These are phyloP conservation scores for Oncorhynchus tshawytscha DNA, from an alignment of 2,113 vertebrate species.

Conservation along the genomic window DNA sequence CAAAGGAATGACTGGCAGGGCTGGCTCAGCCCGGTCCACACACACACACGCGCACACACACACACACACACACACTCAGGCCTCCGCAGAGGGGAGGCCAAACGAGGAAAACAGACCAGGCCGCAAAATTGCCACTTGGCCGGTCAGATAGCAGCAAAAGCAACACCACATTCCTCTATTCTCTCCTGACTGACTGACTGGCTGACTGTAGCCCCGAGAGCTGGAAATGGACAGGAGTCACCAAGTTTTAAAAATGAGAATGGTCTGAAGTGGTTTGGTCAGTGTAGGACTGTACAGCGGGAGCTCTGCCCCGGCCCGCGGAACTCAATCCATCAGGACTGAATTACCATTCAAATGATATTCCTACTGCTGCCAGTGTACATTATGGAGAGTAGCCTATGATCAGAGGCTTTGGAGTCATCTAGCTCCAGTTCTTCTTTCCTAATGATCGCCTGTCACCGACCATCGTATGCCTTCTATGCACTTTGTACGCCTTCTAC, in stretches of 20 bases:
- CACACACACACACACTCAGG: no score
- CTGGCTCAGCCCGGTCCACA: no score
- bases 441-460: not conserved
- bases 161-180: not conserved
- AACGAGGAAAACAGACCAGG: not conserved
- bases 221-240: conserved; percentile 3
- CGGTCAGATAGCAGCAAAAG: not conserved
- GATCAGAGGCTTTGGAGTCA: not conserved
- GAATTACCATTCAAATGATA: not conserved
- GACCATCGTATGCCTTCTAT: no score
- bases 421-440: not conserved
- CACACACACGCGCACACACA: no score
- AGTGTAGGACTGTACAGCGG: not conserved
- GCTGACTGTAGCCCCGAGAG: not conserved
- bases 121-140: not conserved
- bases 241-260: not conserved
- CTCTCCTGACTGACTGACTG: not conserved
- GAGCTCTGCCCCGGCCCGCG: not conserved
- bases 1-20: conserved; percentile 21
- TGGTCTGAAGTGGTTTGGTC: not conserved
- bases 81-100: not conserved
- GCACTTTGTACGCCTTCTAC: no score
- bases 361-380: not conserved
- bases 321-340: not conserved
- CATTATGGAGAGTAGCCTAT: not conserved